phyloP scores from a whole-genome alignment of 2,797 vertebrate species.

The Alosa sapidissima region DNA sequence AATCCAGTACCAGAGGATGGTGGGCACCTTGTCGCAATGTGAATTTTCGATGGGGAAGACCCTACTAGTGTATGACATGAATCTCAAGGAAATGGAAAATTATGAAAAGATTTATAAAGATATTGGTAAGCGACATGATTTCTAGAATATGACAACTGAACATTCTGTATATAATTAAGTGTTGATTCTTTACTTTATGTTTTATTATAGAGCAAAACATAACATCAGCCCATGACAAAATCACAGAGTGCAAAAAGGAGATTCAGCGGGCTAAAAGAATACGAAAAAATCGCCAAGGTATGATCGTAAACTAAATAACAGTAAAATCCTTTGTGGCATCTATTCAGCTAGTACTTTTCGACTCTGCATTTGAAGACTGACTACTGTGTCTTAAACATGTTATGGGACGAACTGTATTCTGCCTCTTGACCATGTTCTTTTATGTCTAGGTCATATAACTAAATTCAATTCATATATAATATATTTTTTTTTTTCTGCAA shows the following conservation, averaged over 20 bases:
- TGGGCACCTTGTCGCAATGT: conserved; percentile 91
- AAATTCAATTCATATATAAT: neutral
- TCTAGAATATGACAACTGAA: neutral
- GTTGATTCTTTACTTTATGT: conserved; percentile 17
- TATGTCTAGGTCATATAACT: neutral
- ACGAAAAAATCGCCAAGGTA: conserved; percentile 97
- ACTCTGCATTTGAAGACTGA: neutral
- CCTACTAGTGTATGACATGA: conserved; percentile 96
- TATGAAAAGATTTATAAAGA: conserved; percentile 94
- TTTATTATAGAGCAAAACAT: conserved; percentile 85
- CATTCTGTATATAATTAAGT: neutral
- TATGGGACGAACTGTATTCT: neutral
- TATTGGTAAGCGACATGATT: conserved; percentile 80
- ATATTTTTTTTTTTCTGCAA: neutral
- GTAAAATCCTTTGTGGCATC: neutral
- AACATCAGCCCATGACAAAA: conserved; percentile 94
- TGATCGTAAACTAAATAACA: conserved; percentile 30
- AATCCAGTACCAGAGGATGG: conserved; percentile 94
- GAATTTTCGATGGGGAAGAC: conserved; percentile 99
- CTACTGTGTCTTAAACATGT: neutral
- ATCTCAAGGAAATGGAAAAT: conserved; percentile 98
- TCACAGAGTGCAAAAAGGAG: conserved; percentile 96
- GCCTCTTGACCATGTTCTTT: neutral
- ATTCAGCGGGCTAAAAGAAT: conserved; percentile 97
- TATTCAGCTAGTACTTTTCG: neutral